Conservation (phyloP, 2,888 invertebrate genomes). For the Margaritifera margaritifera region DNA sequence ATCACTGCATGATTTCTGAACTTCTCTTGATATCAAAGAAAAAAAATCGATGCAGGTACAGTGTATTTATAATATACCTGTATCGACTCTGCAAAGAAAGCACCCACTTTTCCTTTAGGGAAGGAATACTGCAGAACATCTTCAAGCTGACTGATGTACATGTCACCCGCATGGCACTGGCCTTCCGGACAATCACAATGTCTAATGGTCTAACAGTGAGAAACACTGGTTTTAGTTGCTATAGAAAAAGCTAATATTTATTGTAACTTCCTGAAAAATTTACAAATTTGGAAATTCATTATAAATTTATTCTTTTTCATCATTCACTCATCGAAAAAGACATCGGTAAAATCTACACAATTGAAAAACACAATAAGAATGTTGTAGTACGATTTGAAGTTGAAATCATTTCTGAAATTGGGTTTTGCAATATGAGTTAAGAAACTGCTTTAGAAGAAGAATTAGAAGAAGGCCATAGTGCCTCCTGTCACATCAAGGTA, state of each 20-base stretch:
- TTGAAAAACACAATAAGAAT: no score
- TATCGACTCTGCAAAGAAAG: conserved; percentile 94
- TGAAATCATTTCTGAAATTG: no score
- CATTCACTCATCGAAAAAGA: not conserved
- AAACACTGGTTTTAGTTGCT: not conserved
- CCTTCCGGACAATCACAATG: conserved; percentile 63
- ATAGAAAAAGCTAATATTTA: not conserved
- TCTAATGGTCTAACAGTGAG: conserved; percentile 31
- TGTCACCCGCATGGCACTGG: conserved; percentile 79
- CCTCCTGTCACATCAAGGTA: no score
- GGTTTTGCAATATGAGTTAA: no score
- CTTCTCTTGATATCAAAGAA: no score
- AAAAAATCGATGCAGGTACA: not conserved
- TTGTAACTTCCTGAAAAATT: no score
- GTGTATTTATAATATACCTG: conserved; percentile 76
- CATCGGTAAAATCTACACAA: no score
- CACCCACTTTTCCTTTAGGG: conserved; percentile 85
- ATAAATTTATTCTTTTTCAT: not conserved
- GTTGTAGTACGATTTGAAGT: no score
- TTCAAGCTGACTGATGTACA: conserved; percentile 87
- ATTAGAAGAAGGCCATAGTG: no score
- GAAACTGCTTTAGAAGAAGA: no score
- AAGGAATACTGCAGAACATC: conserved; percentile 86
- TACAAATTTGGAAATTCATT: no score
- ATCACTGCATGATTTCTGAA: no score